Evolutionary conservation across 1,140 invertebrate genomes (phyloP).

Genomic region (Glomeris maerens): DNA sequence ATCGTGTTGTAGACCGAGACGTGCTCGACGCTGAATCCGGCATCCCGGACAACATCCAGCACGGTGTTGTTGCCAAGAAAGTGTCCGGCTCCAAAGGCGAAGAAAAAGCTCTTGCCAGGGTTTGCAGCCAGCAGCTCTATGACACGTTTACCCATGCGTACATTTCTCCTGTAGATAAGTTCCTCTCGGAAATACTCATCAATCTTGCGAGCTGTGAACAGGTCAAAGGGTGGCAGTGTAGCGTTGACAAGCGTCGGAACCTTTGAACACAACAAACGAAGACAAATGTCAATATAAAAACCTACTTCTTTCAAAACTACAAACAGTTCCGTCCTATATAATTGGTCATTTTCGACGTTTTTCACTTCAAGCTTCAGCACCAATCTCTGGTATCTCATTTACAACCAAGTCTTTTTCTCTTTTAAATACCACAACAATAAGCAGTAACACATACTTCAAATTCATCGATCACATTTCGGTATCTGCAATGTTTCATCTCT

Average conservation of each 20-base stretch:
- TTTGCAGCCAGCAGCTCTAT: slow-evolving; percentile 31
- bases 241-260: slow-evolving; percentile 19
- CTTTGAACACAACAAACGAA: slow-evolving; percentile 9
- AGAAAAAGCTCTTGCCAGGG: slow-evolving; percentile 40
- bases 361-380: no score
- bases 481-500: no score
- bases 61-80: slow-evolving; percentile 39
- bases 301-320: no score
- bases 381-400: no score
- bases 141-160: slow-evolving; percentile 36
- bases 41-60: slow-evolving; percentile 30
- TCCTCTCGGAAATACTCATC: slow-evolving; percentile 39
- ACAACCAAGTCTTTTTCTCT: no score
- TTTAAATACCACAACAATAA: no score
- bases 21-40: slow-evolving; percentile 31
- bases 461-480: no score
- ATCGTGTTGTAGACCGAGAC: slow-evolving; percentile 23
- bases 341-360: no score
- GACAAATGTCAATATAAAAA: slow-evolving; percentile 3
- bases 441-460: no score
- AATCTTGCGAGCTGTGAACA: slow-evolving; percentile 32
- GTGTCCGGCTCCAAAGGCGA: slow-evolving; percentile 42
- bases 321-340: no score
- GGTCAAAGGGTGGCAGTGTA: slow-evolving; percentile 20
- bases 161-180: slow-evolving; percentile 39